Percentiles rank a stretch among this genome's conserved stretches.
Conservation (phyloP, 2,888 invertebrate genomes). For the Nesidiocoris tenuis region DNA sequence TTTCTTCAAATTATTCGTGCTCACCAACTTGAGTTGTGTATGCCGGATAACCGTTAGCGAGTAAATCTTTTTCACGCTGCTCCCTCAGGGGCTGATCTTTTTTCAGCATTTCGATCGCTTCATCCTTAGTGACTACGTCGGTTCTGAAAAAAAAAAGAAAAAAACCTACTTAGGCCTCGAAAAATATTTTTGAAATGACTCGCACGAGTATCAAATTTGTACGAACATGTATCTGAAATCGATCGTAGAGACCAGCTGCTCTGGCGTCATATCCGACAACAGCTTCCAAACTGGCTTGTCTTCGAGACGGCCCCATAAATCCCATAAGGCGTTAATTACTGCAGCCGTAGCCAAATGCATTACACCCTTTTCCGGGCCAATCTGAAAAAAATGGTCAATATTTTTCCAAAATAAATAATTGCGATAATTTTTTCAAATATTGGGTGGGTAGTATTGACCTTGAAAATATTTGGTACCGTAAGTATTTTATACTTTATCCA, state of each 20-base stretch:
- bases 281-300: constrained; percentile 86
- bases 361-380: constrained; percentile 56
- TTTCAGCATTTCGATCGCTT: constrained; percentile 71
- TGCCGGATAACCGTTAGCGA: constrained; percentile 74
- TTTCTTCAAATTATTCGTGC: background rate
- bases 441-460: too few relatives aligned
- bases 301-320: constrained; percentile 82
- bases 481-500: too few relatives aligned
- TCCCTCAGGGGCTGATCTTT: constrained; percentile 62
- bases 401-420: too few relatives aligned
- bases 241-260: constrained; percentile 78
- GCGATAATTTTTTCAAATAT: too few relatives aligned
- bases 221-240: constrained; percentile 73
- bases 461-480: too few relatives aligned
- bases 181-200: background rate
- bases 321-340: constrained; percentile 88
- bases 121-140: constrained; percentile 78
- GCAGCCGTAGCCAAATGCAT: constrained; percentile 84
- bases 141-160: constrained; percentile 61
- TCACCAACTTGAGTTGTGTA: constrained; percentile 83
- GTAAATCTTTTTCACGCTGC: constrained; percentile 64
- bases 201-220: background rate
- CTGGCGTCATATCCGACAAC: constrained; percentile 78
- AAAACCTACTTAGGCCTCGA: background rate
- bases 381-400: constrained; percentile 46